Percentiles rank a stretch among this genome's conserved stretches.
These are phyloP conservation scores for Brachyistius frenatus DNA, from an alignment of 2,113 vertebrate species.

Conservation along the genomic window DNA sequence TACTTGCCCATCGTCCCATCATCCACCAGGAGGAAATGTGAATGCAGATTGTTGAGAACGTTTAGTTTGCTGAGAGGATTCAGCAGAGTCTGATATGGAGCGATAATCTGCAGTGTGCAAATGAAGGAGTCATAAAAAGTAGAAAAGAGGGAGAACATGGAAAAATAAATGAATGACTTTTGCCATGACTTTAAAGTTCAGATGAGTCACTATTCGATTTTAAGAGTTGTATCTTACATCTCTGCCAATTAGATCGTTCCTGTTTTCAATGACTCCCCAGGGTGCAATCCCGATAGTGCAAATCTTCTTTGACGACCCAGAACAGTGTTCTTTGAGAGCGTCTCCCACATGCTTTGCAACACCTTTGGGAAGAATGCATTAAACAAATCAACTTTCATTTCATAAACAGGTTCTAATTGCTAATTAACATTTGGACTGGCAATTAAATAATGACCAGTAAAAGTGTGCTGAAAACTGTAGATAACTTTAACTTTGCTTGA, in stretches of 20 bases:
- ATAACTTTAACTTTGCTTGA: background rate
- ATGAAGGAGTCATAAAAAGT: background rate
- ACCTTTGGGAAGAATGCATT: slow-evolving; percentile 80
- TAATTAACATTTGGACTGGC: background rate
- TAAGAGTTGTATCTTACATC: slow-evolving; percentile 87
- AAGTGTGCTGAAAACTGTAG: background rate
- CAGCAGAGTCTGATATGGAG: slow-evolving; percentile 96
- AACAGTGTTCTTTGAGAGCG: slow-evolving; percentile 96
- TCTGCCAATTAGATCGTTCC: slow-evolving; percentile 97
- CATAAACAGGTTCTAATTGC: background rate
- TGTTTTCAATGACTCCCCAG: slow-evolving; percentile 99
- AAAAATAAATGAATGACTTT: too few relatives aligned
- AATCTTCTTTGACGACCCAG: slow-evolving; percentile 97
- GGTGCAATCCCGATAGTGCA: slow-evolving; percentile 98
- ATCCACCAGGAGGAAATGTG: slow-evolving; percentile 98
- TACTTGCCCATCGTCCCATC: slow-evolving; percentile 98
- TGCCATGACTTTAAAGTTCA: background rate
- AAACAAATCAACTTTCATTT: background rate
- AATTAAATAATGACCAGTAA: background rate
- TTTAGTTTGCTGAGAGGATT: slow-evolving; percentile 98
- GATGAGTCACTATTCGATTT: background rate
- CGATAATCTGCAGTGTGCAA: slow-evolving; percentile 87
- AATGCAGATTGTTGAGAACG: slow-evolving; percentile 97
- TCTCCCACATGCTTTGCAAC: slow-evolving; percentile 99
- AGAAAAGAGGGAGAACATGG: background rate